Evolutionary conservation across 2,113 vertebrate genomes (phyloP).

Genomic region (Triplophysa rosa): DNA sequence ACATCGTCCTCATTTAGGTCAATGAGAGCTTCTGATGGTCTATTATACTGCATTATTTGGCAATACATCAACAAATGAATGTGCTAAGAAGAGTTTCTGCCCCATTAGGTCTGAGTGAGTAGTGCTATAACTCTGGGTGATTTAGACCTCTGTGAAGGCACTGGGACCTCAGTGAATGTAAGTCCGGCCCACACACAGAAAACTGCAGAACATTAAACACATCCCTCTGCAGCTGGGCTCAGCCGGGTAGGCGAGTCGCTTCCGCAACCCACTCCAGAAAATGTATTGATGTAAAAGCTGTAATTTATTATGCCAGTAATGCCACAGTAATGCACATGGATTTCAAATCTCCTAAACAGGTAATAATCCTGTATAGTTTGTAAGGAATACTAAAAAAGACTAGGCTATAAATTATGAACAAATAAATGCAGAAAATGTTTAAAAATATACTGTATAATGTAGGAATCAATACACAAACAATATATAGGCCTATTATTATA

Average conservation of each 20-base stretch:
- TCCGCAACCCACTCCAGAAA: slow-evolving; percentile 2
- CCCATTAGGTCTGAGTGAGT: not conserved
- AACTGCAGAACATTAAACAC: slow-evolving; percentile 11
- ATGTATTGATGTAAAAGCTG: not conserved
- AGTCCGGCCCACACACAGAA: slow-evolving; percentile 6
- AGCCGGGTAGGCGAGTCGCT: not conserved
- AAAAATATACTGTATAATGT: no score
- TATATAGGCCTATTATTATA: no score
- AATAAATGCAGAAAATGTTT: no score
- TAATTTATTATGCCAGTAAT: not conserved
- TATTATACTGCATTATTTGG: not conserved
- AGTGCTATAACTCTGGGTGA: not conserved
- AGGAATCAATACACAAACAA: no score
- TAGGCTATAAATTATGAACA: no score
- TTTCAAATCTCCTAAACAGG: no score
- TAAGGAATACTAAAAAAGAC: no score
- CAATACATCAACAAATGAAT: slow-evolving; percentile 12
- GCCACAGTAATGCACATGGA: no score
- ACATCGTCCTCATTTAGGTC: not conserved
- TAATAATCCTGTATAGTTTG: no score
- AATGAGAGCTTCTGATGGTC: not conserved
- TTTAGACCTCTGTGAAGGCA: slow-evolving; percentile 9
- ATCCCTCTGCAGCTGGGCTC: slow-evolving; percentile 4
- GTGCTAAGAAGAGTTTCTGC: not conserved
- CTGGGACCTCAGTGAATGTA: not conserved